Evolutionary conservation across 2,888 invertebrate genomes (phyloP), one percentile per base, ranked within the genome.

Genomic region (Sphaeridia pumilis): DNA sequence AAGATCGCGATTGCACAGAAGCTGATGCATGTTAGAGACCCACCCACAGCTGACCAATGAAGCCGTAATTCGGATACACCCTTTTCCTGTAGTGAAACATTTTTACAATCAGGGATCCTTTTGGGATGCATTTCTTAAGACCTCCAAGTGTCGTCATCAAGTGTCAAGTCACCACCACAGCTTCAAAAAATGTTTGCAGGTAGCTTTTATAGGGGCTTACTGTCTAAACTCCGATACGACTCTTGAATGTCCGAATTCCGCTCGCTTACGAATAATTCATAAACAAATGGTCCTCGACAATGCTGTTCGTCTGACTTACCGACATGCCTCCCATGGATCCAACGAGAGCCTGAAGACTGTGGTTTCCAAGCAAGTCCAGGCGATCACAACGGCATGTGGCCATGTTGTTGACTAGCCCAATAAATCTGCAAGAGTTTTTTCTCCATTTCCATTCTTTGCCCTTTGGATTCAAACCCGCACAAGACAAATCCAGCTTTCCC

Each of bases 21-120:
- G 7, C 44, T 28, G 20, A 58, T 52, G 28, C 56, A 56, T 20
- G 55, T 34, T 28, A 58, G 44, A 20, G 49, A 55, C n/a, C 56
- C 58, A 14, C 43, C 27, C 31, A 56, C 24, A 27, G 55, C 56
- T 21, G 51, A 48, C 58, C 58, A 58, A 45, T 58, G 54, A 12
- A 55, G 49, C 7, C 36, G 38, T n/a, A 48, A 35, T 2, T 10
- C 26, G 1, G 36, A 25, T 21, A 35, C 22, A 28, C 50, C 47
- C 27, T 54, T 36, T 14, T 52, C 44, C 58, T 56, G 34, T 17
- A 41, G 44, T n/a, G n/a, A n/a, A n/a, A n/a, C n/a, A n/a, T 3
- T 28, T 25, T 3, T n/a, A n/a, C n/a, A n/a, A n/a, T n/a, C 14
- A 7, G n/a, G 12, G 14, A 17, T 3, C 17, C n/a, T 36, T 4